Evolutionary conservation across 2,797 vertebrate species (phyloP).

Genomic region (Xiphorhynchus erythropygius): DNA sequence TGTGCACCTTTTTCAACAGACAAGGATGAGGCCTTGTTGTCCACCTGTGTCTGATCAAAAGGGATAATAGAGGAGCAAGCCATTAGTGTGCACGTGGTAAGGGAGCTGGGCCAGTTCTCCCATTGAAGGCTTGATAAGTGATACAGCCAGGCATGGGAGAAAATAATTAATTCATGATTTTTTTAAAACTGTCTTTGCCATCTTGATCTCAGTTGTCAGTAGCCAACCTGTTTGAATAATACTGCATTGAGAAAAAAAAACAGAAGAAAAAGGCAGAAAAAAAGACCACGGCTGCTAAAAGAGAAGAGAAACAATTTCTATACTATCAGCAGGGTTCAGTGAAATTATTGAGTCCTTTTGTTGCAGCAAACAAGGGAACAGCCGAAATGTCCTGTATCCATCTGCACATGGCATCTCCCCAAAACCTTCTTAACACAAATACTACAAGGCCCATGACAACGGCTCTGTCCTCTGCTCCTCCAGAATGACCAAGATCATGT

Average conservation of each 20-base stretch:
- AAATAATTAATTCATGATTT: slow-evolving; percentile 76
- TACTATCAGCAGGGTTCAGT: slow-evolving; percentile 11
- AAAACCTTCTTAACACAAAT: slow-evolving; percentile 2
- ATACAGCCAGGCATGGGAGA: slow-evolving; percentile 54
- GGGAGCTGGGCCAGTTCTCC: slow-evolving; percentile 51
- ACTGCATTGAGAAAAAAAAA: not conserved
- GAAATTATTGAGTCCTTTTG: slow-evolving; percentile 34
- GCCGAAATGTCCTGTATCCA: slow-evolving; percentile 36
- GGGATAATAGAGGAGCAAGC: slow-evolving; percentile 60
- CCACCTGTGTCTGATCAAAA: slow-evolving; percentile 75
- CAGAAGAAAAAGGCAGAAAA: too few species aligned
- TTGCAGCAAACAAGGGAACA: slow-evolving; percentile 3
- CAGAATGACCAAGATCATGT: not conserved
- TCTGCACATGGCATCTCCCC: slow-evolving; percentile 45
- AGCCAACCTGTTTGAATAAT: slow-evolving; percentile 52
- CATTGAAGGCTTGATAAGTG: slow-evolving; percentile 67
- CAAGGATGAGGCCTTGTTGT: slow-evolving; percentile 68
- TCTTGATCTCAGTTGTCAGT: slow-evolving; percentile 62
- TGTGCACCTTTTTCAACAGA: slow-evolving; percentile 73
- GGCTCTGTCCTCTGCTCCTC: not conserved
- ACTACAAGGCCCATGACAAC: not conserved
- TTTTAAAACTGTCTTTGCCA: slow-evolving; percentile 46
- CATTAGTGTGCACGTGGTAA: slow-evolving; percentile 63
- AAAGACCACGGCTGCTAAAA: not conserved
- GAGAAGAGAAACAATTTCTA: not conserved